Evolutionary conservation across 1,140 invertebrate genomes (phyloP).

Genomic region (Lepidotrigona ventralis): DNA sequence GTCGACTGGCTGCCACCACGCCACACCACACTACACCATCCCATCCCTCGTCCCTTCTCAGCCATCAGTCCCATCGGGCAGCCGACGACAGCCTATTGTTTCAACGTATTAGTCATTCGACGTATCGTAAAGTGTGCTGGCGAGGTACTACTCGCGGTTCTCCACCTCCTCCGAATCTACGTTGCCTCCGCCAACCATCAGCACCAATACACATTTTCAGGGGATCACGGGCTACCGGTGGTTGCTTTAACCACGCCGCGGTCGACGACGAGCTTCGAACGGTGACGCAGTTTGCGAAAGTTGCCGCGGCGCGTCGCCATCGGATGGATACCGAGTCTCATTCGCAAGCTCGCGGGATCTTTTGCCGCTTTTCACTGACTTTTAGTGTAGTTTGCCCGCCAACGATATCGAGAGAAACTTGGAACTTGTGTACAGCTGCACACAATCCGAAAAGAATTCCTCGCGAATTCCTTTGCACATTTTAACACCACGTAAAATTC

Average conservation of each 20-base stretch:
- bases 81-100: constrained; percentile 79
- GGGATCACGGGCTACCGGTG: constrained; percentile 39
- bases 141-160: constrained; percentile 68
- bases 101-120: constrained; percentile 81
- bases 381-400: no score
- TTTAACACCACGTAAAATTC: no score
- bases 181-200: constrained; percentile 49
- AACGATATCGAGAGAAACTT: no score
- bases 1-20: constrained; percentile 46
- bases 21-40: constrained; percentile 14
- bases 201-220: constrained; percentile 33
- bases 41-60: constrained; percentile 53
- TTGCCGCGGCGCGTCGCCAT: constrained; percentile 73
- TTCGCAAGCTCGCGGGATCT: not conserved
- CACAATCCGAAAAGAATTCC: no score
- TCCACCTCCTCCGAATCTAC: constrained; percentile 56
- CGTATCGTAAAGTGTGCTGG: constrained; percentile 78
- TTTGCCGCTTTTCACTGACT: not conserved
- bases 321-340: constrained; percentile 54
- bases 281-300: constrained; percentile 58
- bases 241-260: constrained; percentile 15
- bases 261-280: constrained; percentile 21
- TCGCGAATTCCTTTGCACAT: no score
- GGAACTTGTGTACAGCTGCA: no score
- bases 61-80: constrained; percentile 74